phyloP scores from a whole-genome alignment of 2,888 invertebrate genomes.

The Ormyrus labotus region DNA sequence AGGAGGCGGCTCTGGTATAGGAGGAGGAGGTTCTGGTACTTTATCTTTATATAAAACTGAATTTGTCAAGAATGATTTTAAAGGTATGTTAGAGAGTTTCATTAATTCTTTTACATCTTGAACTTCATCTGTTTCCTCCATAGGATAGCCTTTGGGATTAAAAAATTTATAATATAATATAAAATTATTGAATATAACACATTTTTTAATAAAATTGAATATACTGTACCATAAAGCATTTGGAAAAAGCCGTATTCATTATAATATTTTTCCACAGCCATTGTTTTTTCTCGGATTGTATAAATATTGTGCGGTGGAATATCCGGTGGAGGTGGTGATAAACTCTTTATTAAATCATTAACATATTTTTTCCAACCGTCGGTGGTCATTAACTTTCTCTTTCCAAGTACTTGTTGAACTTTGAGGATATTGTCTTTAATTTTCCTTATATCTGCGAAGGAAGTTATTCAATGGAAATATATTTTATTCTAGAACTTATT shows the following conservation, averaged over 20 bases:
- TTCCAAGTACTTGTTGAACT: slow-evolving; percentile 50
- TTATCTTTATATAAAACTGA: slow-evolving; percentile 59
- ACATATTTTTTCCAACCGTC: slow-evolving; percentile 63
- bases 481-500: no score
- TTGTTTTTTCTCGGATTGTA: slow-evolving; percentile 42
- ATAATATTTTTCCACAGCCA: slow-evolving; percentile 49
- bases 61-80: slow-evolving; percentile 62
- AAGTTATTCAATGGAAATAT: slow-evolving; percentile 4
- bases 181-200: neutral
- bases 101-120: slow-evolving; percentile 47
- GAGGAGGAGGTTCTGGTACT: slow-evolving; percentile 1
- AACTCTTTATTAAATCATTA: slow-evolving; percentile 51
- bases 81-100: slow-evolving; percentile 48
- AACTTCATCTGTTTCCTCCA: slow-evolving; percentile 51
- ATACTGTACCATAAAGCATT: slow-evolving; percentile 59
- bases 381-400: slow-evolving; percentile 59
- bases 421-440: slow-evolving; percentile 59
- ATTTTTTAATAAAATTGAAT: neutral
- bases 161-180: no score
- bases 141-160: slow-evolving; percentile 52
- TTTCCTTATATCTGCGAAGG: slow-evolving; percentile 59
- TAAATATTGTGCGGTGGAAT: slow-evolving; percentile 56
- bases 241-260: slow-evolving; percentile 59
- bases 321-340: slow-evolving; percentile 11
- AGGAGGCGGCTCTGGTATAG: neutral